Conservation (phyloP, 2,113 vertebrate genomes). For the Nycticryphes semicollaris region DNA sequence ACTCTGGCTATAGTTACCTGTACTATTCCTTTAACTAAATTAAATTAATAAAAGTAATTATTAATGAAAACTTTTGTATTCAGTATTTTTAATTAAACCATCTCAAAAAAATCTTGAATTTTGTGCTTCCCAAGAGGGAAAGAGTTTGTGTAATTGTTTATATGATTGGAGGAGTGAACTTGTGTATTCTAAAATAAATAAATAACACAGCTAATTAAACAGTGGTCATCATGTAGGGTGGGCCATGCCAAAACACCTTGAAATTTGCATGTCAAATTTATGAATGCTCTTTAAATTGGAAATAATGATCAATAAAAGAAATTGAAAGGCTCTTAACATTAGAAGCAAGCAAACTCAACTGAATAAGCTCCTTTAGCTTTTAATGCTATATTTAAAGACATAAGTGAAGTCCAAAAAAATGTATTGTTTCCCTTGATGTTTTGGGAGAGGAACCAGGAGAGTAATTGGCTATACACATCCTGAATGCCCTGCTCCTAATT, state of each 20-base stretch:
- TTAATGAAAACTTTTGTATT: conserved; percentile 47
- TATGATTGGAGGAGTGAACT: conserved; percentile 40
- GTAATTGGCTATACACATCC: background rate
- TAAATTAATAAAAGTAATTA: background rate
- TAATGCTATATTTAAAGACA: background rate
- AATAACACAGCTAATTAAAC: conserved; percentile 50
- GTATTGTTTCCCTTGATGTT: background rate
- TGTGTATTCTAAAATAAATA: conserved; percentile 37
- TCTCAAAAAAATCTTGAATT: too few species aligned
- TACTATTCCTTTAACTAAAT: conserved; percentile 10
- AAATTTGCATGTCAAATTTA: conserved; percentile 24
- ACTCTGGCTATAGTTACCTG: conserved; percentile 39
- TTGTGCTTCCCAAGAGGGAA: conserved; percentile 49
- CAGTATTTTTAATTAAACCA: background rate
- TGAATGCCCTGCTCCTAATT: background rate
- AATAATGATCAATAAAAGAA: background rate
- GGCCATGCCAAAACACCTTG: conserved; percentile 22
- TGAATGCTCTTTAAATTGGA: background rate
- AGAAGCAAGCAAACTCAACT: conserved; percentile 2
- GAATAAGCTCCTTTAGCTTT: background rate
- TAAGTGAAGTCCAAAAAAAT: background rate
- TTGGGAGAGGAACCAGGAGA: background rate
- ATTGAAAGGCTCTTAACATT: background rate
- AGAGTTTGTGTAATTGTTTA: conserved; percentile 51
- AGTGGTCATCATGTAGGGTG: background rate